Evolutionary conservation across 2,113 vertebrate genomes (phyloP).

Genomic region (Corythornis vintsioides): DNA sequence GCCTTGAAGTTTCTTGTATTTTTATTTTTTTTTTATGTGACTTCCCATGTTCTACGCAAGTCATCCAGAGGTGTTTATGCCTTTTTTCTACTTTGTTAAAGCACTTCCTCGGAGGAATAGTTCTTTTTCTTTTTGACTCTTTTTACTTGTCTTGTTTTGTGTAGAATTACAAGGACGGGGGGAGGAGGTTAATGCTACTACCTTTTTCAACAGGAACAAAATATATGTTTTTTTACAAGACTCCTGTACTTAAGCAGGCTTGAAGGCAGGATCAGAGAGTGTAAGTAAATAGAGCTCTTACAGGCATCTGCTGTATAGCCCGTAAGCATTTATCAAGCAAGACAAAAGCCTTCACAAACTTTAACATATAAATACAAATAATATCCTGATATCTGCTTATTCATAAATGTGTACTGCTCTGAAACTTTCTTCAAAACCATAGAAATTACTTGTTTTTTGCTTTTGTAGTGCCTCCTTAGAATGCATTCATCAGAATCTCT

Average conservation of each 20-base stretch:
- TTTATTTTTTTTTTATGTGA: not conserved
- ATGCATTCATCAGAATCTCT: not conserved
- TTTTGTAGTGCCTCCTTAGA: not conserved
- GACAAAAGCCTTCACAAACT: not conserved
- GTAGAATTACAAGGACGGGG: not conserved
- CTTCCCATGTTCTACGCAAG: not conserved
- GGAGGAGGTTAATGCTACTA: not conserved
- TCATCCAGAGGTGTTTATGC: not conserved
- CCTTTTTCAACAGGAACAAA: not conserved
- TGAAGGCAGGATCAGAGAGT: not conserved
- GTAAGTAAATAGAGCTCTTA: not conserved
- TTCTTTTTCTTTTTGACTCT: not conserved
- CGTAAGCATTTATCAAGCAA: not conserved
- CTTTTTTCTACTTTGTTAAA: not conserved
- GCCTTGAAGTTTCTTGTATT: conserved; percentile 23
- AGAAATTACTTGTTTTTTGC: not conserved
- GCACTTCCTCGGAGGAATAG: not conserved
- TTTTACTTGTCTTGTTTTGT: not conserved
- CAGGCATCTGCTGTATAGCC: not conserved
- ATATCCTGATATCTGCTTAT: not conserved
- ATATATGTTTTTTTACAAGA: not conserved
- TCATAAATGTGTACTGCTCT: not conserved
- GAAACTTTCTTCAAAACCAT: not conserved
- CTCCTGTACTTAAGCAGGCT: not conserved
- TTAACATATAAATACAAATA: not conserved